phyloP scores from a whole-genome alignment of 2,888 invertebrate genomes.

The Ophioninae sp. region DNA sequence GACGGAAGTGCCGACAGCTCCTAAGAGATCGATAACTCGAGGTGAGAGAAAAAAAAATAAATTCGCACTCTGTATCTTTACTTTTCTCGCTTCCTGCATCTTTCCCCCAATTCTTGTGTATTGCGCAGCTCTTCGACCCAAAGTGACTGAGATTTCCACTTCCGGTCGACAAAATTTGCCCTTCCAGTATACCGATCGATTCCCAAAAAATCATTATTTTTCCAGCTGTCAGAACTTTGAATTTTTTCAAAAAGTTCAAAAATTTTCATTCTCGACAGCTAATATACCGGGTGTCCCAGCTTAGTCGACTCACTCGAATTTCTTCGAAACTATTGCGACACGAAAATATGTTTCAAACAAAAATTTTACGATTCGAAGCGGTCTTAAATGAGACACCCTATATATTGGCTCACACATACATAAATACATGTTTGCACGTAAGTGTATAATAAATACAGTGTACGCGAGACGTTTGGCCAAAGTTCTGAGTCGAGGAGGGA shows the following conservation, averaged over 20 bases:
- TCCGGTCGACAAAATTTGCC: not conserved
- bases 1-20: conserved; percentile 18
- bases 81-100: conserved; percentile 20
- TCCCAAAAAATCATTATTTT: no score
- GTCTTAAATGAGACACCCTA: not conserved
- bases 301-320: not conserved
- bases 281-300: no score
- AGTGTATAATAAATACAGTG: not conserved
- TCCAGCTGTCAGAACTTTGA: no score
- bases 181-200: no score
- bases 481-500: conserved; percentile 43
- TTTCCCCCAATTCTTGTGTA: not conserved
- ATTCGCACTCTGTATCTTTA: conserved; percentile 11
- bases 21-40: conserved; percentile 37
- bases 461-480: conserved; percentile 34
- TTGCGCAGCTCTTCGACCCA: not conserved
- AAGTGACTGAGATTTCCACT: not conserved
- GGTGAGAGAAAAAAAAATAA: not conserved
- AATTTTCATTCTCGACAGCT: not conserved
- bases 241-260: not conserved
- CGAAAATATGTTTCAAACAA: not conserved
- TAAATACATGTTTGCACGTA: not conserved
- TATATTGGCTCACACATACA: not conserved
- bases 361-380: not conserved
- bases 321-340: not conserved